Percentiles rank a stretch among this genome's conserved stretches.
phyloP scores from a whole-genome alignment of 2,888 invertebrate species.

The Pyralis farinalis region DNA sequence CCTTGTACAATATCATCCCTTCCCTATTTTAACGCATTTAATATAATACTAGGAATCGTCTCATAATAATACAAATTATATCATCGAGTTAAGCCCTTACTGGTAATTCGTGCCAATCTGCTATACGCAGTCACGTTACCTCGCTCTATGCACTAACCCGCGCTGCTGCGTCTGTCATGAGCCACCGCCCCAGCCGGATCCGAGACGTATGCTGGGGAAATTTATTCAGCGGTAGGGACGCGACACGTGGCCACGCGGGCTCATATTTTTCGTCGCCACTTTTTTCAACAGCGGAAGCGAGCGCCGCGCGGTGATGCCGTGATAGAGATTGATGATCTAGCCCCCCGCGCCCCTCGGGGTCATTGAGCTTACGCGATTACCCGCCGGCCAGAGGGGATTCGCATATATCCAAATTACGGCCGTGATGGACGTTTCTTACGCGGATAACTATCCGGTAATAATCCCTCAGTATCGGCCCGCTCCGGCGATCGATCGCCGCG shows the following conservation, averaged over 20 bases:
- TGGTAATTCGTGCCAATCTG: no score
- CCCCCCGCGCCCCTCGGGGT: conserved; percentile 40
- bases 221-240: conserved; percentile 19
- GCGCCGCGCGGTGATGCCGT: conserved; percentile 48
- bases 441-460: conserved; percentile 53
- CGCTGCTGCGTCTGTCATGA: not conserved
- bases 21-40: no score
- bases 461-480: conserved; percentile 26
- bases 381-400: conserved; percentile 58
- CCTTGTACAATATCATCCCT: no score
- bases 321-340: conserved; percentile 77
- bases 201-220: conserved; percentile 8
- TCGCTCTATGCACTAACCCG: no score
- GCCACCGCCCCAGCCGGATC: not conserved
- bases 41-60: no score
- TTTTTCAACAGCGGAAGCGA: conserved; percentile 49
- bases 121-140: no score
- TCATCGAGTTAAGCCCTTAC: no score
- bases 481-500: not conserved
- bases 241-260: conserved; percentile 45
- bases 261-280: conserved; percentile 62
- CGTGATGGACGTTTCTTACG: conserved; percentile 75
- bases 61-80: no score
- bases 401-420: conserved; percentile 78
- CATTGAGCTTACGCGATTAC: conserved; percentile 69